Base-by-base conservation (phyloP, 2,113 vertebrate genomes). In the Ammospiza nelsoni region DNA sequence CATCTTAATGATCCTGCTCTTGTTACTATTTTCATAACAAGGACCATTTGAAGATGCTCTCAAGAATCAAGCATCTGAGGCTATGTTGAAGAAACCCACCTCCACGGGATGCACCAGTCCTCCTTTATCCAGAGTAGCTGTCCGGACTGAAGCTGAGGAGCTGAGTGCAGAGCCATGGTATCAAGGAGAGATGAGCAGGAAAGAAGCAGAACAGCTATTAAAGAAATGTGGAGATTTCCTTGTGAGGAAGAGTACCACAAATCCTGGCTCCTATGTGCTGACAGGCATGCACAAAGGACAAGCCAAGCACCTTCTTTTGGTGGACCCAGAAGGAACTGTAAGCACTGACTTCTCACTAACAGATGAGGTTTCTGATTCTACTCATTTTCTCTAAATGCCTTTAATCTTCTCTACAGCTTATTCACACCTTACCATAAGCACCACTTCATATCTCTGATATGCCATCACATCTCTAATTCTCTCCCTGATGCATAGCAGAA, bases 41-140 rank as follows among this genome's bases (percentile, higher is more conserved):
- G 99, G 99, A 98, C 99, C 99, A 77, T 99, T 99, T 78, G 99
- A 99, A 97, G 99, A 99, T 67, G 99, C 99, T 73, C 98, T 99
- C 87, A 99, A 97, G 88, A 97, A 96, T 95, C 99, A 99, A 94
- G 78, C 92, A 2, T 75, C 97, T 84, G 97, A 97, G 31, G 90
- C 98, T 6, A 29, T 87, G 21, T 63, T 99, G 73, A 98, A 96
- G 93, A 99, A 99, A 94, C 97, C 98, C 12, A 98, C 97, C 1
- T 99, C 99, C 0, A 97, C 92, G 59, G 99, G 98, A 89, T 98
- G 98, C 93, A 98, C 97, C n/a, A 99, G 99, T 89, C 99, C 99
- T 6, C 85, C 98, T 62, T 97, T 98, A 9, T 98, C 98, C 74
- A 98, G 98, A 74, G 97, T 96, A 8, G 94, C 98, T 21, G 98